Conservation (phyloP, 2,888 invertebrate species). For the Tribolium freemani region DNA sequence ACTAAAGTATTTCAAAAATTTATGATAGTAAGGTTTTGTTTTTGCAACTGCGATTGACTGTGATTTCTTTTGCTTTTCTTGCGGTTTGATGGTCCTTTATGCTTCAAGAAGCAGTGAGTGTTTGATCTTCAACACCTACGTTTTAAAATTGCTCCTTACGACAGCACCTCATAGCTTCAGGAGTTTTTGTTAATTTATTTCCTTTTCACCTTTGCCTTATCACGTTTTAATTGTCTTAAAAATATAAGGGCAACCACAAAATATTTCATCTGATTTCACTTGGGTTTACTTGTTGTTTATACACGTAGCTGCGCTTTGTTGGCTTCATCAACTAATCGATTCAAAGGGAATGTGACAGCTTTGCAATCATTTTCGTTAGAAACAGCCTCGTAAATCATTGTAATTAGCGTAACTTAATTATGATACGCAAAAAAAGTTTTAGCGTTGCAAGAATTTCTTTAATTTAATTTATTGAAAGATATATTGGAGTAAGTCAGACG, state of each 20-base stretch:
- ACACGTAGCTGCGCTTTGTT: slow-evolving; percentile 21
- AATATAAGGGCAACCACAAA: slow-evolving; percentile 15
- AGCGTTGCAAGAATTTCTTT: not conserved
- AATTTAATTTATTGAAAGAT: slow-evolving; percentile 9
- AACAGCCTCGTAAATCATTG: slow-evolving; percentile 17
- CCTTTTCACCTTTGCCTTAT: too few relatives aligned
- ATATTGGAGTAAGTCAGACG: slow-evolving; percentile 8
- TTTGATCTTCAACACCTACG: too few relatives aligned
- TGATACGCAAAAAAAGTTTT: slow-evolving; percentile 13
- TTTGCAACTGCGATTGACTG: too few relatives aligned
- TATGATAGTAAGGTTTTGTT: too few relatives aligned
- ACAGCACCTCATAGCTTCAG: slow-evolving; percentile 2
- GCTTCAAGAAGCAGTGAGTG: too few relatives aligned
- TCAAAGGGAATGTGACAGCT: slow-evolving; percentile 25
- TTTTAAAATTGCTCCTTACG: too few relatives aligned
- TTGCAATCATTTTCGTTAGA: slow-evolving; percentile 19
- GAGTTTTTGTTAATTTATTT: too few relatives aligned
- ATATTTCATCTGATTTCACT: slow-evolving; percentile 20
- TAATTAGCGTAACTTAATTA: slow-evolving; percentile 25
- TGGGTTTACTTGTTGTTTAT: slow-evolving; percentile 11
- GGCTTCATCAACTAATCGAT: slow-evolving; percentile 30
- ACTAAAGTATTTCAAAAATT: too few relatives aligned
- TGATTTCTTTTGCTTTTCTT: too few relatives aligned
- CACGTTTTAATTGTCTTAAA: slow-evolving; percentile 14
- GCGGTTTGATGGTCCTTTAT: too few relatives aligned